These are phyloP conservation scores for Choloepus hoffmanni DNA, from an alignment of 2,113 vertebrate genomes.

Conservation along the genomic window DNA sequence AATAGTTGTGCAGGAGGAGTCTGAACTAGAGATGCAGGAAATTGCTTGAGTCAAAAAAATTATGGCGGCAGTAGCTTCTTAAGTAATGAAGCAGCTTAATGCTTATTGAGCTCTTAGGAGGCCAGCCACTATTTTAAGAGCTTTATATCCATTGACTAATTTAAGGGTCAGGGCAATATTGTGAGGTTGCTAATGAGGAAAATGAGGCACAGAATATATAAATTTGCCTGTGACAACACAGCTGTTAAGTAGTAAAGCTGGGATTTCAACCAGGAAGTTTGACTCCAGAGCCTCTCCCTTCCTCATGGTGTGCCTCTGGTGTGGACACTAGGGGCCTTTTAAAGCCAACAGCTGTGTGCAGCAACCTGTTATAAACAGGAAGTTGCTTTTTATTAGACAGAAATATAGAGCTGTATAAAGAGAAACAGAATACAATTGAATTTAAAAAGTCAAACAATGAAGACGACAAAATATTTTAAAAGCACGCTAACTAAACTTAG, in stretches of 20 bases:
- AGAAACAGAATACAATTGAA: not conserved
- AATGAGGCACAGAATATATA: not conserved
- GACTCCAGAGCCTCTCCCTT: not conserved
- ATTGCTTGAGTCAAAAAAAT: not conserved
- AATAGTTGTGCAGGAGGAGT: not conserved
- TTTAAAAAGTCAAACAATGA: not conserved
- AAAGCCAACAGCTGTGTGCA: not conserved
- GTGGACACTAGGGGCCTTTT: not conserved
- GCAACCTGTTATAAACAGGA: not conserved
- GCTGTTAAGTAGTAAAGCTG: not conserved
- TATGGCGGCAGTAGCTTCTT: not conserved
- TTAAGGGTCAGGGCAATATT: not conserved
- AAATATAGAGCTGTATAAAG: not conserved
- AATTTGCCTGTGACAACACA: not conserved
- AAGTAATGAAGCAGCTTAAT: not conserved
- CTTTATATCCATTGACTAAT: not conserved
- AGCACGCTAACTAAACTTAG: not conserved
- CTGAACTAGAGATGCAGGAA: not conserved
- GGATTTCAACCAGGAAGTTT: not conserved
- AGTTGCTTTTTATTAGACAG: not conserved
- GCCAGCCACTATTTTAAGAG: not conserved
- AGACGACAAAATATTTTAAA: not conserved
- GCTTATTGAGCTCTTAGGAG: not conserved
- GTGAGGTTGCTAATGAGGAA: not conserved
- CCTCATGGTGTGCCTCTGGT: not conserved